phyloP scores from a whole-genome alignment of 2,113 vertebrate genomes.

The Bubo blakistoni region DNA sequence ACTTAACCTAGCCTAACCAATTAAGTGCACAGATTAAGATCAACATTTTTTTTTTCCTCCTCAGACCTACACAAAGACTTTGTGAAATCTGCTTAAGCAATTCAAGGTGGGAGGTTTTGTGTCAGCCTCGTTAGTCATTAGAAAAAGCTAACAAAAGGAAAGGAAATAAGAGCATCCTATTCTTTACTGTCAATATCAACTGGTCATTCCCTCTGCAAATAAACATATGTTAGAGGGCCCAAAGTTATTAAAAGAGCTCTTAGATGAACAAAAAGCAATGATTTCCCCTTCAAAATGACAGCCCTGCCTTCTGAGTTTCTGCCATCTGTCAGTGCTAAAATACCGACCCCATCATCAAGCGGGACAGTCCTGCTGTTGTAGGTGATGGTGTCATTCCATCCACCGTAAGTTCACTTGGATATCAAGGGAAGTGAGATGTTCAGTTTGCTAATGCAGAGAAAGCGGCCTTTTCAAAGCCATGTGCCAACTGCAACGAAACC shows the following conservation, averaged over 20 bases:
- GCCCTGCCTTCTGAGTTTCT: background rate
- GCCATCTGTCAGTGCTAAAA: background rate
- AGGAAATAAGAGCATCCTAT: background rate
- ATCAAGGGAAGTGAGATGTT: too few relatives aligned
- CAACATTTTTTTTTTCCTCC: background rate
- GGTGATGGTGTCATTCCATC: background rate
- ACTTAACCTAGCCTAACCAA: constrained; percentile 28
- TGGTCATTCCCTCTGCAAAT: background rate
- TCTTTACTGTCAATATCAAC: background rate
- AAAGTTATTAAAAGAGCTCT: background rate
- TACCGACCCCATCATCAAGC: background rate
- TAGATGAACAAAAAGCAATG: background rate
- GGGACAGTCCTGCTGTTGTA: background rate
- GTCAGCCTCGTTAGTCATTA: background rate
- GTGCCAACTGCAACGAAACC: background rate
- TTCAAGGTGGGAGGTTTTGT: background rate
- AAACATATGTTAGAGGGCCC: background rate
- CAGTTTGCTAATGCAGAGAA: background rate
- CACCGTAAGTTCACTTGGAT: background rate
- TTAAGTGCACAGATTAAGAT: constrained; percentile 54
- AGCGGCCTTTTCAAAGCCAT: background rate
- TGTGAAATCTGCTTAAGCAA: background rate
- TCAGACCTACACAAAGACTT: background rate
- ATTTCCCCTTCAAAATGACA: background rate
- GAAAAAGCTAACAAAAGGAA: background rate